phyloP scores from a whole-genome alignment of 2,113 vertebrate species.

The Eretmochelys imbricata region DNA sequence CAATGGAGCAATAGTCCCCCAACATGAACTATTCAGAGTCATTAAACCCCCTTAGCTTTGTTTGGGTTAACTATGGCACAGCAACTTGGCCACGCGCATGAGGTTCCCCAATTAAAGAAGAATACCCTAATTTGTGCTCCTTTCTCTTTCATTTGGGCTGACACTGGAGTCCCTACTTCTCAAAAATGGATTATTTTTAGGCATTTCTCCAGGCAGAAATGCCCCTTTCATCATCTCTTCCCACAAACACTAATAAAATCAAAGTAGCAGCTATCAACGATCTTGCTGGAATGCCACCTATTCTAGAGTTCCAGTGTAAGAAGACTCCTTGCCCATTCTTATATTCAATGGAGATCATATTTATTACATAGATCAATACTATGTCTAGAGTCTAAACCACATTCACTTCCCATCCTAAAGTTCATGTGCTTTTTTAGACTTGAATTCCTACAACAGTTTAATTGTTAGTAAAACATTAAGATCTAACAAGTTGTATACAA shows the following conservation, averaged over 20 bases:
- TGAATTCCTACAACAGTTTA: neutral
- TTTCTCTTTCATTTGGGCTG: neutral
- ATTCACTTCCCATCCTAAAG: neutral
- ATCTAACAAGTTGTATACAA: neutral
- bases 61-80: neutral
- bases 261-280: neutral
- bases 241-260: neutral
- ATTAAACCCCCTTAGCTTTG: neutral
- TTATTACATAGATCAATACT: neutral
- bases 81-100: neutral
- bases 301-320: neutral
- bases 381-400: neutral
- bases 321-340: neutral
- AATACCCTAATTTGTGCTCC: neutral
- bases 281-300: neutral
- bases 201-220: neutral
- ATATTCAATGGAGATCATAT: neutral
- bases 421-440: neutral
- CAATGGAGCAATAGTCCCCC: neutral
- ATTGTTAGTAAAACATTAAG: neutral
- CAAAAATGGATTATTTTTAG: neutral
- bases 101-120: neutral
- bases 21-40: neutral
- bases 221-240: neutral
- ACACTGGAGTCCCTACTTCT: neutral